A percentile compares a stretch with the other conserved stretches of the same genome.
phyloP scores from a whole-genome alignment of 2,888 invertebrate genomes.

The Athetis lepigone region DNA sequence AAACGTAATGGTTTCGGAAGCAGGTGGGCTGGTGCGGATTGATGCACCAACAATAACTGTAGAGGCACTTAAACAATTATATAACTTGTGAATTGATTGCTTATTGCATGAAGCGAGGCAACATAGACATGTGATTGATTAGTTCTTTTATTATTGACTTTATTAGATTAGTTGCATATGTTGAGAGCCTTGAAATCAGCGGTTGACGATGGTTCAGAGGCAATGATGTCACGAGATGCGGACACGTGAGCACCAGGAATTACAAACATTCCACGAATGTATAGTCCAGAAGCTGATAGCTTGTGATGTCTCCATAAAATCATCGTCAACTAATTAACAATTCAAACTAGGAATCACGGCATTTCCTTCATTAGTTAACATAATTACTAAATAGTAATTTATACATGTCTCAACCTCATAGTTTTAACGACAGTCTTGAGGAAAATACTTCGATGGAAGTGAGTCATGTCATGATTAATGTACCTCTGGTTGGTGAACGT shows the following conservation, averaged over 20 bases:
- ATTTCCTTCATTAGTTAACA: conserved; percentile 24
- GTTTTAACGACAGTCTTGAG: conserved; percentile 28
- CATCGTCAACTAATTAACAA: conserved; percentile 17
- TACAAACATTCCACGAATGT: conserved; percentile 40
- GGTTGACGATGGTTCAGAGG: conserved; percentile 61
- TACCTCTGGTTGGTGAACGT: conserved; percentile 6
- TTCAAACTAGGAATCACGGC: conserved; percentile 8
- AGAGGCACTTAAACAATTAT: conserved; percentile 33
- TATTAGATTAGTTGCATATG: conserved; percentile 63
- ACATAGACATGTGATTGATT: conserved; percentile 64
- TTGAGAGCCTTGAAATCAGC: conserved; percentile 69
- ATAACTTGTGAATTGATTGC: conserved; percentile 38
- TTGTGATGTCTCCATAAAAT: conserved; percentile 23
- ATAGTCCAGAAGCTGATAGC: conserved; percentile 19
- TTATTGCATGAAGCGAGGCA: conserved; percentile 32
- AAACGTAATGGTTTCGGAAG: conserved; percentile 28
- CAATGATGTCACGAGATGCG: conserved; percentile 71
- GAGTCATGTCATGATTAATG: conserved; percentile 31
- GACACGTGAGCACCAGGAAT: conserved; percentile 68
- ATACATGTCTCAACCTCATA: conserved; percentile 19
- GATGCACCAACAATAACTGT: conserved; percentile 30
- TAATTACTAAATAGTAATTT: conserved; percentile 34
- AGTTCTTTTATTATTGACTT: conserved; percentile 61
- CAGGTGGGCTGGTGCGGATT: conserved; percentile 39
- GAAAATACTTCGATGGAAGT: conserved; percentile 37